phyloP scores from a whole-genome alignment of 2,113 vertebrate genomes.

The Dissostichus mawsoni region DNA sequence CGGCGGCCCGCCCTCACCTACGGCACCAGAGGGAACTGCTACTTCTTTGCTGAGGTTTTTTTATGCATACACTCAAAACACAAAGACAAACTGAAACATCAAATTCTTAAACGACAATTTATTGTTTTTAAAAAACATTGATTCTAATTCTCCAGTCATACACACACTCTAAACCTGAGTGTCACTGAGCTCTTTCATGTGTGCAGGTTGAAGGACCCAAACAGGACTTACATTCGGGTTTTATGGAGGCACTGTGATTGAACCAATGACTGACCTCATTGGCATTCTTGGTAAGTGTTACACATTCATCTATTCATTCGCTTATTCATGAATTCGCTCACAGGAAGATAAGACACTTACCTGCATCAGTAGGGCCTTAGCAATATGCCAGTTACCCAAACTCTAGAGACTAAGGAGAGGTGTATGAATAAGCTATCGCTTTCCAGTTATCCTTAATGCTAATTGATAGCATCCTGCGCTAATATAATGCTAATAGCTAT shows the following conservation, averaged over 20 bases:
- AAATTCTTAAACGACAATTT: background rate
- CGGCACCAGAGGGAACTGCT: conserved; percentile 88
- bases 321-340: background rate
- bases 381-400: background rate
- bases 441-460: too few species aligned
- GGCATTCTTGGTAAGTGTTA: conserved; percentile 81
- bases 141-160: background rate
- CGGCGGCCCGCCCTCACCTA: conserved; percentile 85
- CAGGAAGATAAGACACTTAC: background rate
- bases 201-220: conserved; percentile 83
- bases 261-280: conserved; percentile 87
- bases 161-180: too few species aligned
- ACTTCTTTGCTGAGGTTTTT: conserved; percentile 86
- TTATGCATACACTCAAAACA: background rate
- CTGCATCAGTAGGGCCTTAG: background rate
- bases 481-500: too few species aligned
- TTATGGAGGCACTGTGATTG: conserved; percentile 83
- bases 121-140: background rate
- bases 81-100: background rate
- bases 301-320: background rate
- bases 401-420: too few species aligned
- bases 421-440: too few species aligned
- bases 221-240: conserved; percentile 86
- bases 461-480: too few species aligned
- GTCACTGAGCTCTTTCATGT: background rate